Base-by-base conservation (phyloP, 53 echinoderm and acorn worm species). In the Holothuria leucospilota region DNA sequence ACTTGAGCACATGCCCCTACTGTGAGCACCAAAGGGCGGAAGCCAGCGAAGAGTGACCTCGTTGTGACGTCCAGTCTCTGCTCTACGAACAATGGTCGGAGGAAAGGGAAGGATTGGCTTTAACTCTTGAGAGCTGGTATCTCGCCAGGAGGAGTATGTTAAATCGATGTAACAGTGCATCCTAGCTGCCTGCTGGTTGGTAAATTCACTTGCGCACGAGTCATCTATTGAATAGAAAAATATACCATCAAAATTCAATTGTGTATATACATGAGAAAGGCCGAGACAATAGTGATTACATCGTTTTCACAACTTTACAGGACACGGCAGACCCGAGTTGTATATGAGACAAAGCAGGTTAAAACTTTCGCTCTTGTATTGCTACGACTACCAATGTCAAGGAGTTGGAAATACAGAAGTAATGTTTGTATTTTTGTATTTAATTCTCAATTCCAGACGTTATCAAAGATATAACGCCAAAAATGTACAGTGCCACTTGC, bases 131-230 rank as follows among this genome's bases (percentile, higher is more conserved):
- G 70, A 27, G 3, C 63, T 71, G n/a, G 71, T 39, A 39, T 86
- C 30, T 29, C 89, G 62, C 95, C 95, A 99, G 24, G 94, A 63
- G 40, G 88, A 71, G 84, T 95, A 95, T 51, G 86, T 80, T 25
- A 99, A 90, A 78, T 95, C 95, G 63, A 99, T 85, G 79, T 99
- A 99, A 58, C 99, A 99, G 83, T 99, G 99, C 99, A 99, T 99
- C 10, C 99, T 90, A 39, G 99, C 88, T 26, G 85, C 92, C 53
- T 99, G 99, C 11, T 95, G 95, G 6, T 62, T 81, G 15, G 94
- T 99, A 88, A 99, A 99, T 38, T 93, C 89, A 61, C 89, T 87
- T 7, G 94, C 95, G 39, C 99, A 99, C 2, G 82, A 61, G 26
- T 90, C 86, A 86, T 99, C 99, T 99, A 86, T 46, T 46, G 46